Conservation (phyloP, 2,888 invertebrate species). For the Spialia ferax region DNA sequence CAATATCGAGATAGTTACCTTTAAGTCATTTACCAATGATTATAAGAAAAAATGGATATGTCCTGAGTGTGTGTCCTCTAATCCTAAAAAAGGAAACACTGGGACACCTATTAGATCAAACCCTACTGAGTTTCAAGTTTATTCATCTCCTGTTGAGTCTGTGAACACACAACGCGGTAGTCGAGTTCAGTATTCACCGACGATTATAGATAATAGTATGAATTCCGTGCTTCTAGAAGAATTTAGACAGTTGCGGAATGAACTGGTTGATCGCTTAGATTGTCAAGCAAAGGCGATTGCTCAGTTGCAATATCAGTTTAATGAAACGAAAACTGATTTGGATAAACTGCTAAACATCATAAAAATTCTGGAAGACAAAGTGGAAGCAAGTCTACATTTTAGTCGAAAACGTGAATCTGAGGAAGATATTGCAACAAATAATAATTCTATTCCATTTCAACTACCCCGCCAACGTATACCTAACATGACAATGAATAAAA, state of each 20-base stretch:
- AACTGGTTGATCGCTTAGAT: slow-evolving; percentile 15
- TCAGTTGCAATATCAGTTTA: slow-evolving; percentile 20
- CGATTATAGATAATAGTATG: background rate
- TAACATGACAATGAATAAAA: slow-evolving; percentile 9
- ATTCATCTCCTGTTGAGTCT: slow-evolving; percentile 3
- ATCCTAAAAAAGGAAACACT: slow-evolving; percentile 16
- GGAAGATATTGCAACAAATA: background rate
- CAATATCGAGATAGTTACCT: slow-evolving; percentile 16
- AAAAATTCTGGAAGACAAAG: slow-evolving; percentile 9
- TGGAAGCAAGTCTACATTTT: slow-evolving; percentile 8
- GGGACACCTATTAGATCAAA: slow-evolving; percentile 21
- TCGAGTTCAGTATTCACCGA: slow-evolving; percentile 15
- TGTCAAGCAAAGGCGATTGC: slow-evolving; percentile 18
- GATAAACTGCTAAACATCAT: slow-evolving; percentile 11
- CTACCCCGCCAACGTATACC: background rate
- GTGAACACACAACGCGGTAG: slow-evolving; percentile 5
- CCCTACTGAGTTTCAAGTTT: background rate
- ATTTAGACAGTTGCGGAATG: slow-evolving; percentile 19
- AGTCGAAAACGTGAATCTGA: slow-evolving; percentile 1
- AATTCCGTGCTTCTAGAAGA: slow-evolving; percentile 16
- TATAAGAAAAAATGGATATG: slow-evolving; percentile 30
- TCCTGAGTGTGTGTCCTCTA: slow-evolving; percentile 23
- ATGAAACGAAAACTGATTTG: slow-evolving; percentile 12
- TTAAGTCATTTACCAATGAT: slow-evolving; percentile 15
- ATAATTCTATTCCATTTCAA: background rate